Evolutionary conservation across 2,888 invertebrate genomes (phyloP), one percentile per base, ranked within the genome.

Genomic region (Nycteola revayana): DNA sequence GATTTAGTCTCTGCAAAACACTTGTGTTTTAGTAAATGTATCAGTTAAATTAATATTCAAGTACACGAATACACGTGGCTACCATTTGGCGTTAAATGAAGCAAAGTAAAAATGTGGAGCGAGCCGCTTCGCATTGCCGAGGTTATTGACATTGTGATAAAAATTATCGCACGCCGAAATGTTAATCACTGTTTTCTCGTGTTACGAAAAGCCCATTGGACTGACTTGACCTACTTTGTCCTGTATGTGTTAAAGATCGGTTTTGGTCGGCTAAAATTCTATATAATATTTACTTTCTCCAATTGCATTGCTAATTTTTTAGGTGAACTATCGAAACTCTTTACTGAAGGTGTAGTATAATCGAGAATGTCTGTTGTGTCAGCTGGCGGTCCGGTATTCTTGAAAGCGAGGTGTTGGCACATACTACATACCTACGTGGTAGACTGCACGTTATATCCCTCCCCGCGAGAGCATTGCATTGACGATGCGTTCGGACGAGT

Each of bases 91-190:
- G 59, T 50, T 56, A 51, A 65, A 52, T 56, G 48, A 49, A 50
- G 57, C 56, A 53, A 44, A 54, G 58, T 61, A 58, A 63, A 68
- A 66, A 73, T 65, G 60, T 74, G 40, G 63, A 66, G 42, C 72
- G 65, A 39, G 49, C 36, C 43, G 57, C 40, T 36, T 47, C 51
- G 54, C 55, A 62, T 66, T 66, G 42, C 60, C 65, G 65, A 66
- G 77, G 76, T 76, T 66, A 58, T 74, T 76, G 75, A 75, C 77
- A 60, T 64, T 62, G 59, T 62, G 75, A 77, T 78, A 75, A 69
- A 59, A 48, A 51, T 50, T 58, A 57, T 56, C 61, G 49, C 51
- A 48, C 43, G 38, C 49, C 37, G 30, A 34, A 43, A 25, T 49
- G 44, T n/a, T 24, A 4, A 4, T 8, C 24, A 18, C 27, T 20